These are phyloP conservation scores for Epinephelus awoara DNA, from an alignment of 2,797 vertebrate species.

Conservation along the genomic window DNA sequence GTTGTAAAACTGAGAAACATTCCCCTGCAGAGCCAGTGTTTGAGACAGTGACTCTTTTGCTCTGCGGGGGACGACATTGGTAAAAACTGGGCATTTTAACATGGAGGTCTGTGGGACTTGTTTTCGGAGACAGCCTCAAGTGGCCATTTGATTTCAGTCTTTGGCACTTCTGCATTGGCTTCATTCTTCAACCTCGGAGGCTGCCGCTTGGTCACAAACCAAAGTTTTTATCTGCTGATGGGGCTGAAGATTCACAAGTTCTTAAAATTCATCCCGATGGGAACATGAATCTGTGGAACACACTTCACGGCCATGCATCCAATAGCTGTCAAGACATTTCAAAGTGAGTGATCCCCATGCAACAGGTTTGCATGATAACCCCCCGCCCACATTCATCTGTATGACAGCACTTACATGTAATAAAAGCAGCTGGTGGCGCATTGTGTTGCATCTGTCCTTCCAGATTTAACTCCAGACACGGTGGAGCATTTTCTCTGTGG, in stretches of 20 bases:
- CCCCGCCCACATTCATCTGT: slow-evolving; percentile 31
- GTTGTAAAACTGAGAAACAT: too few species aligned
- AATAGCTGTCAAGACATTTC: background rate
- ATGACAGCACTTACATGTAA: slow-evolving; percentile 53
- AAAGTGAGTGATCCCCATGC: slow-evolving; percentile 25
- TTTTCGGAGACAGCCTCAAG: too few species aligned
- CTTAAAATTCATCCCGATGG: background rate
- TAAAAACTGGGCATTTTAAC: too few species aligned
- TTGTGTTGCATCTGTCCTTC: slow-evolving; percentile 68
- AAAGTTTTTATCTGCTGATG: too few species aligned
- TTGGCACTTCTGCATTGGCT: too few species aligned
- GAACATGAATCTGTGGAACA: background rate
- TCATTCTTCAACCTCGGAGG: too few species aligned
- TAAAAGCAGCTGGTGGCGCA: slow-evolving; percentile 69
- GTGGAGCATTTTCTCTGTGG: slow-evolving; percentile 24
- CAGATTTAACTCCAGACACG: slow-evolving; percentile 54
- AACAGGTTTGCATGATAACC: slow-evolving; percentile 40
- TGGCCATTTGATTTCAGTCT: too few species aligned
- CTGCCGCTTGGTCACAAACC: too few species aligned
- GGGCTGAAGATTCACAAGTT: background rate
- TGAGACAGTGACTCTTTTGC: too few species aligned
- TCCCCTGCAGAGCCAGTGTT: too few species aligned
- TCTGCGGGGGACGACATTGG: too few species aligned
- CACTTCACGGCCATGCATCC: background rate
- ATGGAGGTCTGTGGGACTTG: too few species aligned